phyloP scores from a whole-genome alignment of 2,888 invertebrate species.

The Punctoribates punctum region DNA sequence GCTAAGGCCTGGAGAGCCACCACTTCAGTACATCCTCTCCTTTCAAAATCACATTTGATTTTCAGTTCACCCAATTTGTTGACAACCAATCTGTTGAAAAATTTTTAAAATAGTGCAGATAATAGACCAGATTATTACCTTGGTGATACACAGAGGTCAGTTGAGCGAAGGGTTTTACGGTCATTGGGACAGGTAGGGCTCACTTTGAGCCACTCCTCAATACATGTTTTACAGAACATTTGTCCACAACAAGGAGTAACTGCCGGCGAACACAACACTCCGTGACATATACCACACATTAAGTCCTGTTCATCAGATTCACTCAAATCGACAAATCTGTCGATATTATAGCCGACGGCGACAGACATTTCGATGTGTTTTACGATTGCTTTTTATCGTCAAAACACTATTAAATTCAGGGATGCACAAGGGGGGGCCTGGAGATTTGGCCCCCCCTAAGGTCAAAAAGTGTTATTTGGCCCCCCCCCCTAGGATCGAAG shows the following conservation, averaged over 20 bases:
- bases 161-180: not conserved
- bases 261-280: slow-evolving; percentile 20
- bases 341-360: too few relatives aligned
- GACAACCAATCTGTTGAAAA: not conserved
- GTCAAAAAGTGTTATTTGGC: too few relatives aligned
- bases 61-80: not conserved
- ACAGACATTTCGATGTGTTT: too few relatives aligned
- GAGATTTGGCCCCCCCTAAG: too few relatives aligned
- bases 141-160: not conserved
- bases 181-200: not conserved
- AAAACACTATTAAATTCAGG: too few relatives aligned
- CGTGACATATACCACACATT: slow-evolving; percentile 36
- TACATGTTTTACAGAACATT: slow-evolving; percentile 28
- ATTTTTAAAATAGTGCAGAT: not conserved
- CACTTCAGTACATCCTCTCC: not conserved
- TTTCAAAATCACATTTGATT: not conserved
- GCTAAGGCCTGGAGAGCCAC: not conserved
- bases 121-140: not conserved
- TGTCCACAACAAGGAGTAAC: slow-evolving; percentile 28
- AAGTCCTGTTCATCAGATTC: slow-evolving; percentile 5
- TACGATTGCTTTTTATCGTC: too few relatives aligned
- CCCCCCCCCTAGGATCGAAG: too few relatives aligned
- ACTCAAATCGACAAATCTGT: not conserved
- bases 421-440: too few relatives aligned
- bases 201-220: not conserved